A percentile compares a stretch with the other conserved stretches of the same genome.
Evolutionary conservation across 2,113 vertebrate genomes (phyloP).

Genomic region (Halcyon senegalensis): DNA sequence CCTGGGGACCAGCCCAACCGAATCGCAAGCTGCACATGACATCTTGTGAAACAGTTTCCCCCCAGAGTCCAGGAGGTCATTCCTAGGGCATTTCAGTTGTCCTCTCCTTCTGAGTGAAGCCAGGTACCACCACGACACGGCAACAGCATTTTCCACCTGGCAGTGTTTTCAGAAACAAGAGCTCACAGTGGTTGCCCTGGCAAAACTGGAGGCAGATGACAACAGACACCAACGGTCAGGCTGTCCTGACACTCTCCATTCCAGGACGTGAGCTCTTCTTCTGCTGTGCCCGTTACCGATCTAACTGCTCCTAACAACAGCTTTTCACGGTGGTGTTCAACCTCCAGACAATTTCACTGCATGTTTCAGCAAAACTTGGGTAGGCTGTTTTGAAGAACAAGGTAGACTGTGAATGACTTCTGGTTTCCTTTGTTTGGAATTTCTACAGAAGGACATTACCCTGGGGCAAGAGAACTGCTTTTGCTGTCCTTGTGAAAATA

Average conservation of each 20-base stretch:
- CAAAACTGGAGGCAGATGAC: not conserved
- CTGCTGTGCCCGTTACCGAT: not conserved
- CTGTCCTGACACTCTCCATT: not conserved
- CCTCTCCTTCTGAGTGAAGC: not conserved
- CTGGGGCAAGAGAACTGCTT: not conserved
- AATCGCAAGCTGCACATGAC: not conserved
- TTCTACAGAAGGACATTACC: not conserved
- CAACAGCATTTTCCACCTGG: rapidly evolving
- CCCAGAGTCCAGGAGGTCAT: not conserved
- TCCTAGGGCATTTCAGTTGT: not conserved
- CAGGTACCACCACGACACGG: not conserved
- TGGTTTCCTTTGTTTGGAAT: not conserved
- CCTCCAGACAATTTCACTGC: not conserved
- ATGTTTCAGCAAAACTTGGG: not conserved
- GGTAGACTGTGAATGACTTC: not conserved
- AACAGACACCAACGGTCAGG: not conserved
- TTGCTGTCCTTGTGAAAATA: slow-evolving; percentile 35
- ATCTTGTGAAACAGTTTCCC: not conserved
- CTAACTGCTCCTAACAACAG: not conserved
- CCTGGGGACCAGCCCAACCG: not conserved
- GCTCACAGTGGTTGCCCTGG: not conserved
- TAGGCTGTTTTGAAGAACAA: slow-evolving; percentile 17
- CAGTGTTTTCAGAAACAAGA: not conserved
- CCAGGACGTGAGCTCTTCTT: not conserved
- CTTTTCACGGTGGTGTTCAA: not conserved